These are phyloP conservation scores for Mus musculus DNA, from an alignment of 2,113 vertebrate species.

Conservation along the genomic window GRCm39 chr7:115585501-115586000, in stretches of 20 bases:
- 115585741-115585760: neutral
- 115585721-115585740: no score
- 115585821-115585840: neutral
- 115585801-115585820: neutral
- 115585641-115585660: no score
- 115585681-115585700: no score
- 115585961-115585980: neutral
- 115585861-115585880: neutral
- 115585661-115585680: no score
- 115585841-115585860: neutral
- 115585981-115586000: neutral
- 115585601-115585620: neutral
- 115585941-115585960: neutral
- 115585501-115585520: neutral
- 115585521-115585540: neutral
- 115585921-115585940: neutral
- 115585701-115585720: no score
- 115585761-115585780: neutral
- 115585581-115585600: neutral
- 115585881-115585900: neutral
- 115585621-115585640: neutral
- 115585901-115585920: no score
- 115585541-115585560: neutral
- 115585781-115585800: neutral
- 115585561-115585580: neutral